Base-by-base conservation (phyloP, 1,140 invertebrate species). In the Drosophila melanica region DNA sequence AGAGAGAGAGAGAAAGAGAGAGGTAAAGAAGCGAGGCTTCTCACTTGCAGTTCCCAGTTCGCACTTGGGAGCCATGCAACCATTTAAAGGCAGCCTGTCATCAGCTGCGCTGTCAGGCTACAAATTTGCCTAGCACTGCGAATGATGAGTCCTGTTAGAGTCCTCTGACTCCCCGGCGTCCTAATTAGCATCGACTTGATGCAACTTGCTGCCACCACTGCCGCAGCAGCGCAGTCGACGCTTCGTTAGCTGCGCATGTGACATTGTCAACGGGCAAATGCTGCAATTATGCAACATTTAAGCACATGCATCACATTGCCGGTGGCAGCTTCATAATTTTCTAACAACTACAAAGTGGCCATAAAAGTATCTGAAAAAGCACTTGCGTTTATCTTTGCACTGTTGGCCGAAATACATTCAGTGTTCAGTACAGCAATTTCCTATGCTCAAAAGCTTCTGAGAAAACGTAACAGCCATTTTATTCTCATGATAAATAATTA, bases 211-310 rank as follows among this genome's bases (percentile, higher is more conserved):
- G 9, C 14, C 12, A 9, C 41, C 11, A 6, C 18, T 33, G 41
- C 41, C 12, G 39, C 37, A 30, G 48, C 57, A 35, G 33, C 12
- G 33, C 12, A 50, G 33, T 18, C 33, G 67, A 53, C 64, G 65
- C 73, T 77, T 84, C 67, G 81, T 80, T 85, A 85, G 76, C 48
- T 66, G 64, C 59, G 81, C 81, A 62, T 75, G 77, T 77, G 69
- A 80, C 73, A 79, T 85, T 85, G 80, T 79, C 54, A 27, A 44
- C 42, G 54, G n/a, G 67, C 59, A 75, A 41, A 67, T 70, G 69
- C 79, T 71, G 75, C 81, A 85, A 85, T 86, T 85, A 86, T 77
- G 77, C 81, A 77, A 71, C 77, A 85, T 77, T 80, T 77, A 84
- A 69, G 77, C 59, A 50, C 50, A 63, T 30, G 39, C 39, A 10